Base-by-base conservation (phyloP, 2,888 invertebrate species). In the Noctua janthina region DNA sequence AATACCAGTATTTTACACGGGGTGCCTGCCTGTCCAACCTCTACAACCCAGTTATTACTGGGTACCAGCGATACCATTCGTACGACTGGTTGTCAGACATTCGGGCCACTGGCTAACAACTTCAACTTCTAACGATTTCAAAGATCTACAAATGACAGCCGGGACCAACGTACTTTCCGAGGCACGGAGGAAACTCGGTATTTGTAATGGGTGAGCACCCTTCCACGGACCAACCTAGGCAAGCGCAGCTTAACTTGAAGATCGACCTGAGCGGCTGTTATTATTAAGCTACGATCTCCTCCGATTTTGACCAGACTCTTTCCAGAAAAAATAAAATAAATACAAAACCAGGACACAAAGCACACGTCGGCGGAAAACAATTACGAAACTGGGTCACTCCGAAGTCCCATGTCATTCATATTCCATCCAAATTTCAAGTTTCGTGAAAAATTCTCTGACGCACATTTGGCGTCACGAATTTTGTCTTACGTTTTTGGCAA, bases 401-500 rank as follows among this genome's bases (percentile, higher is more conserved):
- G 4, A 51, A 51, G 59, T 64, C 46, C n/a, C 43, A 59, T 23
- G 70, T 69, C 78, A 76, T 84, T 74, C 70, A 70, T 72, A 82
- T 80, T 69, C 72, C 73, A 79, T 80, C 62, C 29, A 54, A 87
- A 74, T 80, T 74, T 69, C 70, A 74, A 78, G 64, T 79, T 77
- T 69, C 76, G 59, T 70, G 72, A 83, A 89, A 80, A 78, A 75
- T 75, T 82, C 83, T 82, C 73, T 43, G 84, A 87, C 89, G 83
- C 86, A 81, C 83, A 81, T 85, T 73, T 73, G 64, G 29, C 75
- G 71, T 69, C 75, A 68, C 75, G 81, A 83, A 78, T 88, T 89
- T 85, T 81, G 80, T 87, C 86, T 80, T 73, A 78, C 72, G 46
- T 54, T 86, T 85, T 90, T 91, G 91, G 91, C 91, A 83, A 49